Evolutionary conservation across 2,888 invertebrate genomes (phyloP), one percentile per base, ranked within the genome.

Genomic region (Dryobota labecula): DNA sequence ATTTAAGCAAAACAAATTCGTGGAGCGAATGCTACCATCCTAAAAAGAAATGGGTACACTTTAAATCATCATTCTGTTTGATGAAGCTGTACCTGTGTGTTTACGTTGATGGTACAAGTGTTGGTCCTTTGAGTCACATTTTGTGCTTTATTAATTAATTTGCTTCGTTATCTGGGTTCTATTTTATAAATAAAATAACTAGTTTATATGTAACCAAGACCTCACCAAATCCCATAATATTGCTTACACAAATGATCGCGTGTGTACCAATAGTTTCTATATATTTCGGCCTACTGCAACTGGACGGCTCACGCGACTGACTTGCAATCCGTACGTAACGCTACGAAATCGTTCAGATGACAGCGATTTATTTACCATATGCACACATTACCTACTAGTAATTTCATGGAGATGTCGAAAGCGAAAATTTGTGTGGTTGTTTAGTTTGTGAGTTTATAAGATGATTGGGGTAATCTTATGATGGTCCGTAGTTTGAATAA

Each of bases 351-450:
- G 87, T 70, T 78, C 78, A 86, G 89, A 91, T 89, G 84, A 81
- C 83, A 76, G 83, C 91, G 88, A 93, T 94, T 94, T 94, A 91
- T 93, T 92, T 92, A 90, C 89, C 89, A 92, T 93, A 93, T 90
- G 88, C 84, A 86, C 86, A 86, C 87, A 92, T 91, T 90, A 90
- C 74, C 53, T 9, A 11, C 84, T 67, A 80, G 75, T 84, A 84
- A 79, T 78, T 68, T 64, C 67, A 83, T 76, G 84, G 78, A 60
- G 84, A 86, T 92, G 86, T 80, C 71, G 88, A 87, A 88, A 88
- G 82, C 69, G 75, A 80, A 75, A 74, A 84, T 80, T 65, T 68
- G 24, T 38, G 27, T 47, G 30, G 61, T 63, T 63, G 63, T 65
- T 61, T 72, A 65, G 49, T 70, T 70, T 53, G 56, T 24, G n/a